Base-by-base conservation (phyloP, 2,797 vertebrate genomes). In the Chelon labrosus region DNA sequence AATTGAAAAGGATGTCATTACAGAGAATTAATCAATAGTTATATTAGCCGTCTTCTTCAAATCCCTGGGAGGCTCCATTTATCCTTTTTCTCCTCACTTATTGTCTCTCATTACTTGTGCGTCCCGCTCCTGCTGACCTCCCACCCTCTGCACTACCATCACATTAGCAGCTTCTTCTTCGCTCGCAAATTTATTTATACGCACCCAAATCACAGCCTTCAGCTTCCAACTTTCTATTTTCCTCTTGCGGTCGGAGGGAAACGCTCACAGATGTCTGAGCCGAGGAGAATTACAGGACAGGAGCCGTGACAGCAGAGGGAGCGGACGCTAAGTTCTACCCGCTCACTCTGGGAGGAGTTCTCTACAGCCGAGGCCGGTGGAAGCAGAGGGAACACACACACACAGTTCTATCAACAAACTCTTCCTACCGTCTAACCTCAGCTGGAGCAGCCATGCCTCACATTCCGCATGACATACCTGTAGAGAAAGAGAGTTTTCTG, bases 181-280 rank as follows among this genome's bases (percentile, higher is more conserved):
- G 55, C 86, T 85, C 8, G 2, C 65, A 71, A 46, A 68, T 83
- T 83, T 91, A 91, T 91, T 85, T 91, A 91, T 79, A 89, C 44
- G 2, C 57, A 35, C 54, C 68, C 80, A 92, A 93, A 92, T 92
- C 75, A 91, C 83, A 91, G 85, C 71, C 78, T 91, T 14, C 4
- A 55, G 58, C 70, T 85, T 83, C 85, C 79, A 89, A 78, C 89
- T 77, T 85, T 92, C 91, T 92, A 91, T 92, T 91, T 92, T 88
- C 12, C 70, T 74, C 73, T 73, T 79, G 88, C 53, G 91, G 91
- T 87, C 17, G 3, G 65, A 44, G 61, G 67, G 62, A 91, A 92
- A 86, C 53, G 82, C 57, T 87, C 57, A 64, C 91, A 93, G 88
- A 92, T 91, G 91, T 90, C 75, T 83, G 80, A 67, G 63, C 58